Conservation (phyloP, 2,888 invertebrate genomes). For the Bursaphelenchus okinawaensis region DNA sequence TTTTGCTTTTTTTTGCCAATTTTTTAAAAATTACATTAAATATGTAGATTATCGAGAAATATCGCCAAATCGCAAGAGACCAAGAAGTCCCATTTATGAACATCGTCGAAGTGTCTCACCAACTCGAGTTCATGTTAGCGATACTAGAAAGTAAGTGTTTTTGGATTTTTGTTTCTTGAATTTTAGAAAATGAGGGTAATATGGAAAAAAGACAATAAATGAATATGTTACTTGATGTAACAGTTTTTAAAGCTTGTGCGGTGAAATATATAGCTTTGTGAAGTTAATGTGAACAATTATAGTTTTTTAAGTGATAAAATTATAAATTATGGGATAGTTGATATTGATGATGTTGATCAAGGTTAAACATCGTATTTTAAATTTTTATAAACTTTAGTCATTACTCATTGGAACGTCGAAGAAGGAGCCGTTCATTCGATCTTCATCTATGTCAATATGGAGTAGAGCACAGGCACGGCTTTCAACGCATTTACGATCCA, state of each 20-base stretch:
- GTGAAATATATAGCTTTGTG: too few relatives aligned
- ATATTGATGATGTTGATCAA: too few relatives aligned
- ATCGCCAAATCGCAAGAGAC: neutral
- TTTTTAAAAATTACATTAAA: neutral
- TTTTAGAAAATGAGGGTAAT: too few relatives aligned
- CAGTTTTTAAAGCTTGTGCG: too few relatives aligned
- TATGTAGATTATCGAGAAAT: neutral
- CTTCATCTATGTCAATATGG: neutral
- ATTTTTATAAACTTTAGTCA: too few relatives aligned
- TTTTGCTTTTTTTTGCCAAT: neutral
- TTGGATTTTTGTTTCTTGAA: too few relatives aligned
- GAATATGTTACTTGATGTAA: too few relatives aligned
- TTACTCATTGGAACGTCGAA: neutral
- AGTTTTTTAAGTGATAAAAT: too few relatives aligned
- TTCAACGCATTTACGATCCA: neutral
- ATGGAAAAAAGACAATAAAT: too few relatives aligned
- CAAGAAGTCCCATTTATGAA: neutral
- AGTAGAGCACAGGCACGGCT: neutral
- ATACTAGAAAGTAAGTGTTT: neutral
- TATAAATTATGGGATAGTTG: too few relatives aligned
- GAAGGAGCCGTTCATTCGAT: neutral
- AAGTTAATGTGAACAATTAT: too few relatives aligned
- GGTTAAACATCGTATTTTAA: too few relatives aligned
- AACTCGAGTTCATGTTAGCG: neutral
- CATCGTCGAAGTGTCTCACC: neutral